Base-by-base conservation (phyloP, 2,797 vertebrate species). In the Agapornis canus region DNA sequence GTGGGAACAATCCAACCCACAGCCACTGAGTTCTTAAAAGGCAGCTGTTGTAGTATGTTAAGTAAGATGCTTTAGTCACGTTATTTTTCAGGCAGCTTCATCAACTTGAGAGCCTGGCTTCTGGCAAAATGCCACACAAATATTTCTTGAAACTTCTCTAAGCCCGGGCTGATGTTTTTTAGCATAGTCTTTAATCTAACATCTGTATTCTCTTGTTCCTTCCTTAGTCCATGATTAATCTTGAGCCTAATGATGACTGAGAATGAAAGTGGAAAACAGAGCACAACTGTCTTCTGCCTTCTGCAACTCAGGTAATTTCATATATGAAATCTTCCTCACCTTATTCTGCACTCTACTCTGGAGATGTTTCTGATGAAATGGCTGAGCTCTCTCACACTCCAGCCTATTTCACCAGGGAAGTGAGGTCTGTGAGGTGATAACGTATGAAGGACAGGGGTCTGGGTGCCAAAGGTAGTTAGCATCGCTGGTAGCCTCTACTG, bases 321-420 rank as follows among this genome's bases (percentile, higher is more conserved):
- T 3, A 18, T 10, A n/a, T 1, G 1, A 84, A 45, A 22, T 52
- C 45, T 43, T 91, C 48, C 64, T 42, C 96, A 98, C 98, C 98
- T 98, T 98, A n/a, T 98, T 97, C 73, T 98, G 98, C 84, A 96
- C 96, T 94, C 98, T 93, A 52, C 96, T 98, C 84, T 75, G 82
- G 42, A 98, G 95, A 5, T 86, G 86, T 75, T 94, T 96, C 69
- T 82, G 93, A 98, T 98, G 88, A 99, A 90, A 61, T 73, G 92
- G 54, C 91, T 80, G 94, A 97, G 96, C 37, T 97, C 89, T 57
- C 94, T 88, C 92, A 98, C 94, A 32, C 97, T 97, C 98, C 98
- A 98, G 32, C 98, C 98, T 23, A 98, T 94, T 86, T 97, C 98
- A 3, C 98, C 98, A 31, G 97, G 92, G 4, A 82, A 94, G 51